Conservation (phyloP, 2,113 vertebrate species). For the Alexandromys fortis region DNA sequence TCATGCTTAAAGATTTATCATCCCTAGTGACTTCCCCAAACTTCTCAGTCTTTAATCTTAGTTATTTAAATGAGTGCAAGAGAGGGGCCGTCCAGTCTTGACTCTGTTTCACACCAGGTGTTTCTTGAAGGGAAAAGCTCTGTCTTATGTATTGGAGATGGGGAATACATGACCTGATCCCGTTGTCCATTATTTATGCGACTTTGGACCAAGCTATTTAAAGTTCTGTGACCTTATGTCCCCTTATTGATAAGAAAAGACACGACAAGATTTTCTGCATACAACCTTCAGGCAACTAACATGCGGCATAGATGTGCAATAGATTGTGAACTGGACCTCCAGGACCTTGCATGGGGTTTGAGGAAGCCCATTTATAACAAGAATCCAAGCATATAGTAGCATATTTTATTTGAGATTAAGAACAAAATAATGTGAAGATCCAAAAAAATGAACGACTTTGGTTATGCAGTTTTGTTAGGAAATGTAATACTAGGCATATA, state of each 20-base stretch:
- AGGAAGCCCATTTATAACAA: background rate
- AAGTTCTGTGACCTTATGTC: background rate
- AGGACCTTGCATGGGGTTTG: background rate
- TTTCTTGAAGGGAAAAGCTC: background rate
- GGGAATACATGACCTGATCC: too few species aligned
- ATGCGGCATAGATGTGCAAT: background rate
- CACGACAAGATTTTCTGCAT: background rate
- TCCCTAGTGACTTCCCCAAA: constrained; percentile 30
- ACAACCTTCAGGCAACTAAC: background rate
- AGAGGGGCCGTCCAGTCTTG: background rate
- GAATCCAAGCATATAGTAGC: background rate
- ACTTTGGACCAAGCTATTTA: background rate
- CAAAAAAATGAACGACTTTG: background rate
- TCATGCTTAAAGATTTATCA: constrained; percentile 59
- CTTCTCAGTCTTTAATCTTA: background rate
- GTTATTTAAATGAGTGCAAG: background rate
- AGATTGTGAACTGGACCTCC: background rate
- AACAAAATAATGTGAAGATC: background rate
- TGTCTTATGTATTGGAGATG: background rate
- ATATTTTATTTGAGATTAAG: constrained; percentile 32
- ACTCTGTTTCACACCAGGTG: background rate
- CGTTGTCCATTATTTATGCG: background rate
- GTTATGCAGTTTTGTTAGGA: background rate
- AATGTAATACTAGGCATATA: background rate
- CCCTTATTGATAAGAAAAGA: background rate